Conservation (phyloP, 2,113 vertebrate species). For the Hydropotes inermis region DNA sequence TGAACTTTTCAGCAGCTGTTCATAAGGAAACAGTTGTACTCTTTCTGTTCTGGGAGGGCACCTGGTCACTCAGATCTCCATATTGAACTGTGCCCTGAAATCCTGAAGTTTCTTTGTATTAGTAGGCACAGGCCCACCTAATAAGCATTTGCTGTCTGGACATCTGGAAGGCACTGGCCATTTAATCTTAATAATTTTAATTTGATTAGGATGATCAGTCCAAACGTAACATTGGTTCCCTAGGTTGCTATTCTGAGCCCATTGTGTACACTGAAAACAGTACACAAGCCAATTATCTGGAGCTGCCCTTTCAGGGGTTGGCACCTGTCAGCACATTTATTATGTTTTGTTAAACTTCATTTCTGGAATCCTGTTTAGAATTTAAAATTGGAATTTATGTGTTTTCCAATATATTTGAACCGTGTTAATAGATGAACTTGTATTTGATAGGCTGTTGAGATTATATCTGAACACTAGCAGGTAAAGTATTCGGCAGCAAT, state of each 20-base stretch:
- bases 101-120: neutral
- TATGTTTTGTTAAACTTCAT: neutral
- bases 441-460: neutral
- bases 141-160: neutral
- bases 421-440: neutral
- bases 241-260: neutral
- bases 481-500: neutral
- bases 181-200: neutral
- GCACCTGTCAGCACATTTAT: neutral
- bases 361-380: slow-evolving; percentile 1
- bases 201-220: neutral
- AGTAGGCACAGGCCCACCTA: neutral
- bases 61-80: neutral
- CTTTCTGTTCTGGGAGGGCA: neutral
- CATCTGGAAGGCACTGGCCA: neutral
- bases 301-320: neutral
- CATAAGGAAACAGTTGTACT: neutral
- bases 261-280: neutral
- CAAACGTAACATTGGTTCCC: neutral
- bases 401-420: neutral
- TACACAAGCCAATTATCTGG: neutral
- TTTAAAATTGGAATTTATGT: slow-evolving; percentile 5
- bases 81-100: neutral
- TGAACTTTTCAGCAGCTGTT: neutral
- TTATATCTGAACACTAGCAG: neutral